phyloP scores from a whole-genome alignment of 1,140 invertebrate genomes.

The Neuroterus valhalla region DNA sequence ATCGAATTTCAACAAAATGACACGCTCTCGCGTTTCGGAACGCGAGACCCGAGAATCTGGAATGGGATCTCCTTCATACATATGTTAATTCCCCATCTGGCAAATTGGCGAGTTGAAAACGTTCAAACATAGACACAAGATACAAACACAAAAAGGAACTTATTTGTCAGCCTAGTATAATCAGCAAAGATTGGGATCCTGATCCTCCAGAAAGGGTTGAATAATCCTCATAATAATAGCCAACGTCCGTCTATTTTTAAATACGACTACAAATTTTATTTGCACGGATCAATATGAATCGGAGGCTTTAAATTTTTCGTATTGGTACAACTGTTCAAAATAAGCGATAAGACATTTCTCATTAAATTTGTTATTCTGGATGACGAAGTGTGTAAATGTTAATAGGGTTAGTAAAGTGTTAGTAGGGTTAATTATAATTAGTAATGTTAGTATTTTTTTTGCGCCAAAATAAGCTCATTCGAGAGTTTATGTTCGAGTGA shows the following conservation, averaged over 20 bases:
- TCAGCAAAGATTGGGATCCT: slow-evolving; percentile 48
- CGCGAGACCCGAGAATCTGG: slow-evolving; percentile 59
- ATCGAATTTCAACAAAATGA: slow-evolving; percentile 59
- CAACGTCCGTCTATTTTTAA: not conserved
- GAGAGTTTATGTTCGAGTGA: too few species aligned
- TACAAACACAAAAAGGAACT: slow-evolving; percentile 44
- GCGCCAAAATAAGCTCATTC: too few species aligned
- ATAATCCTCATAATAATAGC: slow-evolving; percentile 51
- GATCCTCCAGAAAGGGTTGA: slow-evolving; percentile 49
- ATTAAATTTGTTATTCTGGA: too few species aligned
- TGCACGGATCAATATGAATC: not conserved
- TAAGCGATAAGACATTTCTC: too few species aligned
- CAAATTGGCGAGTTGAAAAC: slow-evolving; percentile 37
- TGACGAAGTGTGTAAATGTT: too few species aligned
- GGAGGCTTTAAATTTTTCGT: too few species aligned
- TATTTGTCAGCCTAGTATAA: slow-evolving; percentile 57
- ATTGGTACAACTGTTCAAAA: too few species aligned
- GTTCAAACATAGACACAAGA: slow-evolving; percentile 33
- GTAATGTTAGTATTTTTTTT: too few species aligned
- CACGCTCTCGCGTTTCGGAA: slow-evolving; percentile 56
- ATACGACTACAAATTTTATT: not conserved
- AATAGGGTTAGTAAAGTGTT: too few species aligned
- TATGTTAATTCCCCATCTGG: slow-evolving; percentile 68
- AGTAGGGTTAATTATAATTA: too few species aligned
- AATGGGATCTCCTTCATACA: slow-evolving; percentile 60